Conservation (phyloP, 2,113 vertebrate species). For the Psettodes erumei region DNA sequence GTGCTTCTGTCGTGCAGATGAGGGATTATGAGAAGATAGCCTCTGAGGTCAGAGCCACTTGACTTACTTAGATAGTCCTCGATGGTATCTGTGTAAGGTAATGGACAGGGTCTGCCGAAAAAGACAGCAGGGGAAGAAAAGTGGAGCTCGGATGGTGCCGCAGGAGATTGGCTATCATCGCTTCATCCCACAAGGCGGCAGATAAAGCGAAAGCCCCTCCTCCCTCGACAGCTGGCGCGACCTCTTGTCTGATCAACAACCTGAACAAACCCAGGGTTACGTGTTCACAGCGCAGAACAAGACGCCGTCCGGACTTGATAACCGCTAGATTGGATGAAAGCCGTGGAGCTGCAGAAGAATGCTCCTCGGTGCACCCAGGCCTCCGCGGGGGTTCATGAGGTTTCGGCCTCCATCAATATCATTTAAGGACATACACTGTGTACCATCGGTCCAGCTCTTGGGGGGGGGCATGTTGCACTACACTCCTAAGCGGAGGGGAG, state of each 20-base stretch:
- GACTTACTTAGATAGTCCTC: constrained; percentile 17
- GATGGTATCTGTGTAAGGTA: constrained; percentile 45
- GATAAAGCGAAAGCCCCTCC: constrained; percentile 34
- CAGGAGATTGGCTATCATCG: constrained; percentile 20
- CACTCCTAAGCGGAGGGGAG: constrained; percentile 5
- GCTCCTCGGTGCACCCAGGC: constrained; percentile 12
- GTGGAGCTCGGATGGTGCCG: background rate
- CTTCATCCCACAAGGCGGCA: constrained; percentile 2
- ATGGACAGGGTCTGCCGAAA: constrained; percentile 16
- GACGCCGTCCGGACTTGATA: constrained; percentile 46
- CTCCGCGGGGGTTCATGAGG: constrained; percentile 43
- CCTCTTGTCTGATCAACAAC: constrained; percentile 53
- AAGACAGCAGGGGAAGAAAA: constrained; percentile 17
- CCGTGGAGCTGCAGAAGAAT: constrained; percentile 20
- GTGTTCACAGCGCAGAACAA: constrained; percentile 34
- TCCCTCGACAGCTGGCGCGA: constrained; percentile 16
- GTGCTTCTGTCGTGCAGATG: constrained; percentile 30
- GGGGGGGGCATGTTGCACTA: constrained; percentile 25
- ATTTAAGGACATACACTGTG: constrained; percentile 47
- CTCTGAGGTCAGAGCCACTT: constrained; percentile 49
- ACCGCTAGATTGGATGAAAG: constrained; percentile 54
- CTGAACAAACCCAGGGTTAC: constrained; percentile 44
- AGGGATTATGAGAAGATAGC: constrained; percentile 49
- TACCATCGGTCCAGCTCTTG: background rate
- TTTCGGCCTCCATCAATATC: constrained; percentile 53